Conservation (phyloP, 2,797 vertebrate genomes). For the Podarcis lilfordi region DNA sequence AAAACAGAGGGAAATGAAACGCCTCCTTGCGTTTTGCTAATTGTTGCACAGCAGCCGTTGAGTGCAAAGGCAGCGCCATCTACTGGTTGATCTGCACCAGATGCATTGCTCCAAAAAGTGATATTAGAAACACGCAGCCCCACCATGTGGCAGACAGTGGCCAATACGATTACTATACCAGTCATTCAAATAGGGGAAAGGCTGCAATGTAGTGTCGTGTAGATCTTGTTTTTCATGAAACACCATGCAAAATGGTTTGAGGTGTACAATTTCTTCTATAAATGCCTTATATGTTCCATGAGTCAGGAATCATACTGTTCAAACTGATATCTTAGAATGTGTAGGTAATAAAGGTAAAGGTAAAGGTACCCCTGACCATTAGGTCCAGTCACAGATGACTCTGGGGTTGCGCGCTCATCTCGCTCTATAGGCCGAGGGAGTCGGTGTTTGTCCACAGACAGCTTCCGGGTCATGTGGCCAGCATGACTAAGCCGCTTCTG, state of each 20-base stretch:
- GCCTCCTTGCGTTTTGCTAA: neutral
- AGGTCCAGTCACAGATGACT: too few relatives aligned
- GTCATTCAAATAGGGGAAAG: rapidly evolving
- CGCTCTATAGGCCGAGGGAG: too few relatives aligned
- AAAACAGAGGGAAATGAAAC: conserved; percentile 7
- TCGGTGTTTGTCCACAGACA: too few relatives aligned
- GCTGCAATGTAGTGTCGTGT: neutral
- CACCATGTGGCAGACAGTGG: neutral
- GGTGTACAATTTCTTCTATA: neutral
- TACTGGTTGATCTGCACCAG: neutral
- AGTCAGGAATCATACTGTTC: neutral
- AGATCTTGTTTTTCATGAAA: neutral
- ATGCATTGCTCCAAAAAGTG: neutral
- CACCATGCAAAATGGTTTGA: neutral
- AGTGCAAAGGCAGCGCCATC: conserved; percentile 16
- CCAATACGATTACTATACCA: neutral
- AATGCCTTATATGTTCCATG: neutral
- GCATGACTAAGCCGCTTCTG: too few relatives aligned
- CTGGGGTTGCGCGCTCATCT: too few relatives aligned
- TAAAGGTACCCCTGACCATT: too few relatives aligned
- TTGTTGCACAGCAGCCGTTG: neutral
- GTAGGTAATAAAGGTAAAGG: too few relatives aligned
- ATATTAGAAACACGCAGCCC: neutral
- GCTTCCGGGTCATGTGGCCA: too few relatives aligned
- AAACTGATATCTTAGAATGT: neutral